A percentile compares a stretch with the other conserved stretches of the same genome.
Conservation (phyloP, 64 coral and sea anemone genomes). For the Catalaphyllia jardinei region DNA sequence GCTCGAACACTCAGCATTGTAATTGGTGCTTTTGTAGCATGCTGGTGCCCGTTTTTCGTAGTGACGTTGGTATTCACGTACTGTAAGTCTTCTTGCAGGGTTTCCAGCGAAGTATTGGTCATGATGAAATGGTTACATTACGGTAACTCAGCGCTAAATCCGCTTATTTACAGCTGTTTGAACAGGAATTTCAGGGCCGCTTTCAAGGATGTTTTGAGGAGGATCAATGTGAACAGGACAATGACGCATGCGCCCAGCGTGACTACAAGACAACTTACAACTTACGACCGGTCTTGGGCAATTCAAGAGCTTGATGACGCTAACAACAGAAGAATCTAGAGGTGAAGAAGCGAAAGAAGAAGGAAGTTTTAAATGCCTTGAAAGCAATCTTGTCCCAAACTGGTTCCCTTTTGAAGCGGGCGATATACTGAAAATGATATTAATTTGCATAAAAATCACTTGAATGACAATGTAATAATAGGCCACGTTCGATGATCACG, state of each 20-base stretch:
- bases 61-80: constrained; percentile 43
- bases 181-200: constrained; percentile 77
- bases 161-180: constrained; percentile 80
- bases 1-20: constrained; percentile 74
- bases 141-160: constrained; percentile 80
- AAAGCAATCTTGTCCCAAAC: neutral
- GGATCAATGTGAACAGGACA: constrained; percentile 3
- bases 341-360: neutral
- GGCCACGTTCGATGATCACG: too few species aligned
- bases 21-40: constrained; percentile 57
- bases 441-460: too few species aligned
- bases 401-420: too few species aligned
- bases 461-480: too few species aligned
- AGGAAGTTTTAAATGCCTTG: neutral
- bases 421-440: too few species aligned
- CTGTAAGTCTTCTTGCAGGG: constrained; percentile 19
- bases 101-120: neutral
- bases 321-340: neutral
- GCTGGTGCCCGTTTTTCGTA: constrained; percentile 81
- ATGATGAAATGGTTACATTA: constrained; percentile 88
- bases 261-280: neutral
- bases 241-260: neutral
- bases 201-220: constrained; percentile 61
- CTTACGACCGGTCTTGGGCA: neutral
- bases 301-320: neutral